Evolutionary conservation across 2,113 vertebrate species (phyloP), one percentile per base, ranked within the genome.

Genomic region (Haemorhous mexicanus): DNA sequence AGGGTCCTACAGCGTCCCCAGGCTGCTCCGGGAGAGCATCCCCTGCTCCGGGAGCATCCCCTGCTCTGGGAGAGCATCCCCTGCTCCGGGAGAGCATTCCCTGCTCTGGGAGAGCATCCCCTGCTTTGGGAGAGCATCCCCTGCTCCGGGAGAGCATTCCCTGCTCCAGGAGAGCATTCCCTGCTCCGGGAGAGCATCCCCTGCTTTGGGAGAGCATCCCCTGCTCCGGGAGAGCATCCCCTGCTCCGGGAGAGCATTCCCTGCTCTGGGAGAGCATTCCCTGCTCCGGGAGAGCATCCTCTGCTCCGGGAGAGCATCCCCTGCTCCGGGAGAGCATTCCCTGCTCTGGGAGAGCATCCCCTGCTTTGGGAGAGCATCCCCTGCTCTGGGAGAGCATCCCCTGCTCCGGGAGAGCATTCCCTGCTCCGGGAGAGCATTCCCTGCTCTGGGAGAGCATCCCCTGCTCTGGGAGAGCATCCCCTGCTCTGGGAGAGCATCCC

Each of bases 91-190:
- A 44, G 11, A 61, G 22, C 73, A 33, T 52, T 5, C 23, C 8
- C 37, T 5, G 14, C 37, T 4, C 47, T 5, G 2, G 30, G 69
- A 72, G 50, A 16, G 59, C 47, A 43, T 21, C 2, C 47, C 24
- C 32, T 22, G 27, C 43, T 10, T n/a, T 3, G 1, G 53, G 41
- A 47, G 41, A 46, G 37, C 37, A n/a, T n/a, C n/a, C 7, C 23
- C 37, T 19, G 18, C 14, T 11, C 56, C 30, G 1, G 37, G 59
- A 78, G 13, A 7, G 33, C 39, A 32, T 16, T 3, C 26, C 13
- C 19, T 0, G 16, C 11, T 4, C 24, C 11, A 0, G 37, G 14
- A 44, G 14, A 7, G 18, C 52, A 18, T 30, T 1, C 28, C 11
- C 10, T 19, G 30, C 11, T 8, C 11, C 4, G 1, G 53, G 18